Evolutionary conservation across 2,888 invertebrate species (phyloP), one percentile per base, ranked within the genome.

Genomic region (Ophioninae sp.): DNA sequence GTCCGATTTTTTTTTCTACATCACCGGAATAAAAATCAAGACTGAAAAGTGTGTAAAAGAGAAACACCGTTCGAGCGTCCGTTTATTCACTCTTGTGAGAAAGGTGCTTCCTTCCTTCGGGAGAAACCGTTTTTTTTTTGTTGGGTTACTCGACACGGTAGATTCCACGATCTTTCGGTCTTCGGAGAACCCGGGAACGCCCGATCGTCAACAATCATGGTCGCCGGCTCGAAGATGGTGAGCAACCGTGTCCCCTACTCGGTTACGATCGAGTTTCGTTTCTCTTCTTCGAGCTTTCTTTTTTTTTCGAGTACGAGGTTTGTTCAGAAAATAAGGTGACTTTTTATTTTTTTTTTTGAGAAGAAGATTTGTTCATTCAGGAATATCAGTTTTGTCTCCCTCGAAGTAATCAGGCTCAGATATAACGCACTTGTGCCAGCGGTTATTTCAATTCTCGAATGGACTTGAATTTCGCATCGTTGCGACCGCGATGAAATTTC

Each of bases 211-310:
- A 37, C 87, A 88, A 84, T 86, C 85, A 92, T 92, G 91, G 91
- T 92, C 77, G 91, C 91, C 83, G 88, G 92, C 68, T 87, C 89
- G 79, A 92, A 92, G 86, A 91, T 91, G 92, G 91, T 92, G 89
- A 90, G 91, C 79, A 81, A 72, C 68, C 69, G 76, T 30, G 30
- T 75, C 39, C 59, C 13, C n/a, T 37, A 39, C 67, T 44, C 30
- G 30, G 23, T 30, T 39, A 21, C 50, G 39, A 41, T 67, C 44
- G 37, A 41, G 41, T 41, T 50, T 20, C 37, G 37, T 17, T 56
- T 7, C 2, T 30, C n/a, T 13, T 79, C 57, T 62, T 30, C 30
- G 30, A 30, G 30, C 57, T 69, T 69, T n/a, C 6, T 7, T 62
- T 41, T 7, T 50, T 50, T 17, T 3, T 44, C 13, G 50, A 13